Base-by-base conservation (phyloP, 92 coral and sea anemone genomes). In the Palythoa heliodiscus region DNA sequence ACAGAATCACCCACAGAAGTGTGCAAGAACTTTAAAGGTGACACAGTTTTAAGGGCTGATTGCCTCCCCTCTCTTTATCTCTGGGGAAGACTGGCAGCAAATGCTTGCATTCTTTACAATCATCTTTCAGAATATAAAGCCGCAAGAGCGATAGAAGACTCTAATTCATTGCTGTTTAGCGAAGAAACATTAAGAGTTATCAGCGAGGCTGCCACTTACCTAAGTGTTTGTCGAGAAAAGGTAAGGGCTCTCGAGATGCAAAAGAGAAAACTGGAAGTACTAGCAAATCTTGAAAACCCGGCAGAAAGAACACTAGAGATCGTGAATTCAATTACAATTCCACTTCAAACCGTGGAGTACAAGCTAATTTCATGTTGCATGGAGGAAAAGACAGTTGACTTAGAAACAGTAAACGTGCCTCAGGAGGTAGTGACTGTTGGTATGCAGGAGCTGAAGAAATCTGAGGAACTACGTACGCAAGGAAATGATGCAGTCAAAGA, bases 41-140 rank as follows among this genome's bases (percentile, higher is more conserved):
- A 88, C 63, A 84, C 95, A 13, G 90, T 93, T n/a, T 88, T 92
- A 37, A 75, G 54, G 19, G 85, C 83, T 12, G 89, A 87, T 52
- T 87, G 74, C 76, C 93, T 90, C 57, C 95, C 95, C 68, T 91
- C 96, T 0, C 71, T 93, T 64, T 89, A 91, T 11, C 88, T 91
- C 1, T 93, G 96, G 96, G 91, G 90, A 38, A 91, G 87, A 63
- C 77, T 93, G 58, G 93, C 90, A 48, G 82, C 89, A 20, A 92
- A 91, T 78, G 92, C 93, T 15, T 80, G 85, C 60, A 82, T 70
- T 52, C 84, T 93, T 17, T 90, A 93, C 61, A 87, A 86, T 35
- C 88, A 93, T 75, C 85, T 93, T 83, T 57, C 64, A 24, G 63
- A 61, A 11, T 58, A 93, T 43, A 3, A 69, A 43, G 50, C 50